A percentile compares a stretch with the other conserved stretches of the same genome.
Evolutionary conservation across 2,888 invertebrate genomes (phyloP).

Genomic region (Athalia circularis): DNA sequence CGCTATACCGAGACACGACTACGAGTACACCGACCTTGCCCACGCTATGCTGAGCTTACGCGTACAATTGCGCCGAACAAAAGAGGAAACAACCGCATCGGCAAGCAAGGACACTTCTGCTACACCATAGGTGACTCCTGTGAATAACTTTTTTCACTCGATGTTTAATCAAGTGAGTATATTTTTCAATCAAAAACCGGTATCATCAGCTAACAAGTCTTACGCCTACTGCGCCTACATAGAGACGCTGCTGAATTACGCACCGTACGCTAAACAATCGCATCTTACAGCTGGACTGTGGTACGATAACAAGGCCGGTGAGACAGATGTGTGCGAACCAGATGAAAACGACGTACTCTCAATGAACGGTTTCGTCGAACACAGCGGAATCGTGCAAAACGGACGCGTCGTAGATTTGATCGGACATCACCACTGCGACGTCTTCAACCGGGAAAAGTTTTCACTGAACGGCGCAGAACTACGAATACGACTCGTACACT

Average conservation of each 20-base stretch:
- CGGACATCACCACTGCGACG: constrained; percentile 54
- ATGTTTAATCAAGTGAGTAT: constrained; percentile 57
- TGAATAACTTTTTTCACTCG: constrained; percentile 56
- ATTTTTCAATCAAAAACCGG: constrained; percentile 56
- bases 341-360: not conserved
- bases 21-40: constrained; percentile 57
- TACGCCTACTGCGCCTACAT: constrained; percentile 55
- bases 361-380: not conserved
- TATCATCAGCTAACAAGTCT: constrained; percentile 53
- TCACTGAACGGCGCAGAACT: constrained; percentile 56
- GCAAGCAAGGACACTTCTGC: too few species aligned
- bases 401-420: constrained; percentile 43
- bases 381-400: constrained; percentile 22
- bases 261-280: constrained; percentile 49
- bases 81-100: too few species aligned
- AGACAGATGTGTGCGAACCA: constrained; percentile 32
- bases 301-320: constrained; percentile 48
- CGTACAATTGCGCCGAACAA: too few species aligned
- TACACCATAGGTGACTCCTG: constrained; percentile 46
- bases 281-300: constrained; percentile 52
- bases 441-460: constrained; percentile 56
- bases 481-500: constrained; percentile 51
- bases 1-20: constrained; percentile 53
- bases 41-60: constrained; percentile 40
- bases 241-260: constrained; percentile 54